These are phyloP conservation scores for Rhagoletis pomonella DNA, from an alignment of 1,140 invertebrate genomes.

Conservation along the genomic window DNA sequence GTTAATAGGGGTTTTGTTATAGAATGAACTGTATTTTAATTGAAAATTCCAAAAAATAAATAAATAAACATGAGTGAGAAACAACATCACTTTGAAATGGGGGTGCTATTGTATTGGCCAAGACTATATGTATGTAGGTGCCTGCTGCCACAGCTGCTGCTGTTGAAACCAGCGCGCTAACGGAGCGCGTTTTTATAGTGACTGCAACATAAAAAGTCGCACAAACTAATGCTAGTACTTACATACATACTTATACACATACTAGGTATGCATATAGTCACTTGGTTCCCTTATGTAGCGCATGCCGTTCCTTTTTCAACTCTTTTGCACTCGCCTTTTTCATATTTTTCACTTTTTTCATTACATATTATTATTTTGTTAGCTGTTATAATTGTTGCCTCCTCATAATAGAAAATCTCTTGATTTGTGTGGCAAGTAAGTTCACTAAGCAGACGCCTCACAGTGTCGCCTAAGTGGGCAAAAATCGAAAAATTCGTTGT, in stretches of 20 bases:
- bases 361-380: not conserved
- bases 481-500: too few species aligned
- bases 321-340: not conserved
- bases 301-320: slow-evolving; percentile 26
- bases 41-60: too few species aligned
- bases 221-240: too few species aligned
- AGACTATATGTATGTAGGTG: too few species aligned
- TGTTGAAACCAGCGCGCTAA: not conserved
- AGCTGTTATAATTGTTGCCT: slow-evolving; percentile 38
- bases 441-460: not conserved
- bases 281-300: not conserved
- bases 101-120: too few species aligned
- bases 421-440: slow-evolving; percentile 1
- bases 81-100: too few species aligned
- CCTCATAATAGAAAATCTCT: slow-evolving; percentile 26
- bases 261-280: too few species aligned
- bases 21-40: too few species aligned
- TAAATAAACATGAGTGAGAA: too few species aligned
- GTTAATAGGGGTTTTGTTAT: too few species aligned
- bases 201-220: not conserved
- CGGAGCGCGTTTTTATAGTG: not conserved
- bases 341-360: not conserved
- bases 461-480: too few species aligned
- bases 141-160: not conserved
- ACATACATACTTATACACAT: too few species aligned